Base-by-base conservation (phyloP, 2,797 vertebrate species). In the Lithobates pipiens region DNA sequence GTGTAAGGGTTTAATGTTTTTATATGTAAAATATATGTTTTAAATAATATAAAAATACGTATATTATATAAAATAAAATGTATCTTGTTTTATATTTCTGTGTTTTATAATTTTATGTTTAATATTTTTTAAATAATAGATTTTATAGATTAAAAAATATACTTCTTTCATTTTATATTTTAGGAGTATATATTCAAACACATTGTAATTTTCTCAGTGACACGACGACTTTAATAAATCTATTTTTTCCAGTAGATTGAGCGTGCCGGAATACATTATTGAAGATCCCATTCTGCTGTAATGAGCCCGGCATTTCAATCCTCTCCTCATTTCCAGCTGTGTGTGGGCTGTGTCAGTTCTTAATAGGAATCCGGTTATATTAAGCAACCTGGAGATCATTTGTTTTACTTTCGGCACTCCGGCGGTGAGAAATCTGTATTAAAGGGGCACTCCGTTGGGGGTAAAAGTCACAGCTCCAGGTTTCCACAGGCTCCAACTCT, bases 191-290 rank as follows among this genome's bases (percentile, higher is more conserved):
- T 54, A 16, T 54, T 54, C 16, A 18, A 16, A 50, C 13, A 18
- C 16, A 18, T 3, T 5, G 50, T 54, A 18, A 54, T 54, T 54
- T 67, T 16, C 76, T 16, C 34, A 10, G 18, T 63, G 54, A 77
- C 75, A 77, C 34, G 42, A 63, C 23, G 42, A 44, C n/a, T 16
- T 27, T 25, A 44, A 83, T 36, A 42, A 50, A 69, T 76, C 73
- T 61, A 34, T 73, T 73, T 85, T 54, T 80, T 79, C 67, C 54
- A 65, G 68, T 80, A 34, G 46, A 65, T 80, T 25, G 69, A 75
- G 46, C 61, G 15, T 74, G 83, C 42, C 54, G 23, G 72, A 18
- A 68, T 80, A 10, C 83, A 85, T 85, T 85, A 85, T 74, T 74
- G 69, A 80, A 18, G 27, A 36, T 79, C 70, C 46, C 3, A 7